Evolutionary conservation across 2,797 vertebrate genomes (phyloP).

Genomic region (Perodicticus potto): DNA sequence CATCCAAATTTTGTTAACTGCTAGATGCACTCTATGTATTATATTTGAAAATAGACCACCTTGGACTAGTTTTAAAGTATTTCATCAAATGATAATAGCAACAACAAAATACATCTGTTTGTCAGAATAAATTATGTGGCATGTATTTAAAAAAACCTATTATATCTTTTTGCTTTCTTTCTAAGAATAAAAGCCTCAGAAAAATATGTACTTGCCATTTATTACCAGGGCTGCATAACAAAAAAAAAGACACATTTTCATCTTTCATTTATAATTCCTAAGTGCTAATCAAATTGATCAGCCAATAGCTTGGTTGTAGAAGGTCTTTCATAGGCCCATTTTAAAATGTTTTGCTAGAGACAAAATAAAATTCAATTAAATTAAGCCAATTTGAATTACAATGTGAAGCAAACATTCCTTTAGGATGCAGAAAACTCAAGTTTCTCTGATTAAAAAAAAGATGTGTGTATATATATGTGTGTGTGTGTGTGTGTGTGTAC

Average conservation of each 20-base stretch:
- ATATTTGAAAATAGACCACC: constrained; percentile 89
- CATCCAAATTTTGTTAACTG: constrained; percentile 91
- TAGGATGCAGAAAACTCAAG: constrained; percentile 46
- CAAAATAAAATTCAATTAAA: constrained; percentile 82
- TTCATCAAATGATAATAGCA: constrained; percentile 89
- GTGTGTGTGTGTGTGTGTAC: too few species aligned
- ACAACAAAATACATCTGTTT: constrained; percentile 90
- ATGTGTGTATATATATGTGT: too few species aligned
- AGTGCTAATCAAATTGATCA: constrained; percentile 83
- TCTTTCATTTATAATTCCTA: constrained; percentile 84
- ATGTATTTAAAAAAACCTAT: constrained; percentile 85
- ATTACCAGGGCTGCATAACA: constrained; percentile 80
- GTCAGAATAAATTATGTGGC: constrained; percentile 89
- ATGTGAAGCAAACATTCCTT: constrained; percentile 69
- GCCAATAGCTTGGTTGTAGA: constrained; percentile 66
- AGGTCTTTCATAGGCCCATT: constrained; percentile 59
- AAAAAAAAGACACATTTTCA: constrained; percentile 78
- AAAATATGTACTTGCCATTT: constrained; percentile 86
- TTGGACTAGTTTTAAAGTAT: constrained; percentile 89
- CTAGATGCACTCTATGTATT: constrained; percentile 89
- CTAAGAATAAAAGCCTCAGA: constrained; percentile 86
- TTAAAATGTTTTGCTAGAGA: constrained; percentile 80
- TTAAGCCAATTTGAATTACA: constrained; percentile 79
- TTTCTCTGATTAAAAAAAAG: constrained; percentile 11
- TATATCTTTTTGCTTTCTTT: constrained; percentile 87